Evolutionary conservation across 2,888 invertebrate species (phyloP), one percentile per base, ranked within the genome.

Genomic region (Tubiluchus corallicola): DNA sequence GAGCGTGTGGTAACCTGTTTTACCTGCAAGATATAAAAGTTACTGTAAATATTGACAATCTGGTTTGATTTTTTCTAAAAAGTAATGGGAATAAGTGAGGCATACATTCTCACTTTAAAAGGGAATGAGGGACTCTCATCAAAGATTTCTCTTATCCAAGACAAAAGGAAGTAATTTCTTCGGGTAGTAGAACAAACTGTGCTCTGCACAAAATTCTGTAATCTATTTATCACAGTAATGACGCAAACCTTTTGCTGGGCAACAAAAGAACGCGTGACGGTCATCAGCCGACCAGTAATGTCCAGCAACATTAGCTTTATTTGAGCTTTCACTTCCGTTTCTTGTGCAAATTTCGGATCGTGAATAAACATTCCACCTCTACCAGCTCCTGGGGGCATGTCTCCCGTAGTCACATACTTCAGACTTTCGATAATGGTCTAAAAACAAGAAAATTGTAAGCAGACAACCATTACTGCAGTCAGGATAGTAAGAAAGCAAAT

Each of bases 361-460:
- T 92, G 85, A 17, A 98, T 75, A 66, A 98, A 98, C 2, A 69
- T 63, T 16, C 60, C 62, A 20, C 79, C 68, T 52, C 72, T 73
- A 3, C 74, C 73, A 46, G 78, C 76, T 21, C 83, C 83, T 0
- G 83, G 80, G 1, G 98, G 98, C 65, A 78, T 71, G 52, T 88
- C 84, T 1, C 90, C 90, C 1, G 90, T 87, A 15, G 87, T 75
- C 2, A 82, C 81, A 67, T 79, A 94, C 56, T 85, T 87, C 20
- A 99, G 68, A 47, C 83, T 77, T 66, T 98, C 98, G 52, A 98
- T 92, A 37, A 96, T 79, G 0, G 96, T 96, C 71, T 72, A 54
- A n/a, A 62, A 58, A 37, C 44, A 48, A 47, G 47, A 46, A 43
- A 17, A 45, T 29, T 37, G 16, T 40, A 45, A 17, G n/a, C 9